A percentile compares a stretch with the other conserved stretches of the same genome.
These are phyloP conservation scores for Ypsolopha sequella DNA, from an alignment of 2,888 invertebrate species.

Conservation along the genomic window DNA sequence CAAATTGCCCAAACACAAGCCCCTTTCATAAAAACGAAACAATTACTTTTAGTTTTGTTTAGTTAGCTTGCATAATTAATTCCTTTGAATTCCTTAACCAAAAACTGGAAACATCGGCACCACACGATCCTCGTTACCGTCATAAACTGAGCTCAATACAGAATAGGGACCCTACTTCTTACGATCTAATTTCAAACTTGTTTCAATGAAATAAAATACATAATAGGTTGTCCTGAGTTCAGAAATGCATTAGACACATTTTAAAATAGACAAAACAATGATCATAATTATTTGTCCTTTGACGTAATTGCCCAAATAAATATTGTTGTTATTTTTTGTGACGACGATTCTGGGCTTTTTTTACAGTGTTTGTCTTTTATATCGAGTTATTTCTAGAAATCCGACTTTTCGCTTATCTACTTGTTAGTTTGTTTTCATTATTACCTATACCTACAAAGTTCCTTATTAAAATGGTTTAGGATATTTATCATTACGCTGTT, in stretches of 20 bases:
- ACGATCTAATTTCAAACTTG: not conserved
- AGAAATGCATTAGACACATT: not conserved
- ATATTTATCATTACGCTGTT: too few species aligned
- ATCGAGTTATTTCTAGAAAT: not conserved
- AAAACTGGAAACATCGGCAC: conserved; percentile 46
- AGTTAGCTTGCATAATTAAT: conserved; percentile 61
- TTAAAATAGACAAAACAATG: conserved; percentile 36
- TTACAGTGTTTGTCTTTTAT: not conserved
- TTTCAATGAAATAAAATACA: conserved; percentile 2
- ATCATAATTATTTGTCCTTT: conserved; percentile 35
- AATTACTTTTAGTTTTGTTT: not conserved
- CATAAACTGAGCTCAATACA: conserved; percentile 48
- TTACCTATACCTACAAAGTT: too few species aligned
- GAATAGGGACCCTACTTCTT: conserved; percentile 25
- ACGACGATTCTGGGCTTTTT: not conserved
- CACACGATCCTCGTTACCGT: conserved; percentile 53
- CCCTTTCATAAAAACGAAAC: not conserved
- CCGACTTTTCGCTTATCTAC: not conserved
- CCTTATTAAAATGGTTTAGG: too few species aligned
- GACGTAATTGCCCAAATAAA: conserved; percentile 25
- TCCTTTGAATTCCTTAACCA: conserved; percentile 23
- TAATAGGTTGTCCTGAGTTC: not conserved
- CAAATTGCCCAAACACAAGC: conserved; percentile 61
- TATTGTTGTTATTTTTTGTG: not conserved
- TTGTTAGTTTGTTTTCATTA: not conserved